A percentile compares a stretch with the other conserved stretches of the same genome.
These are phyloP conservation scores for Platichthys flesus DNA, from an alignment of 2,113 vertebrate species.

Conservation along the genomic window DNA sequence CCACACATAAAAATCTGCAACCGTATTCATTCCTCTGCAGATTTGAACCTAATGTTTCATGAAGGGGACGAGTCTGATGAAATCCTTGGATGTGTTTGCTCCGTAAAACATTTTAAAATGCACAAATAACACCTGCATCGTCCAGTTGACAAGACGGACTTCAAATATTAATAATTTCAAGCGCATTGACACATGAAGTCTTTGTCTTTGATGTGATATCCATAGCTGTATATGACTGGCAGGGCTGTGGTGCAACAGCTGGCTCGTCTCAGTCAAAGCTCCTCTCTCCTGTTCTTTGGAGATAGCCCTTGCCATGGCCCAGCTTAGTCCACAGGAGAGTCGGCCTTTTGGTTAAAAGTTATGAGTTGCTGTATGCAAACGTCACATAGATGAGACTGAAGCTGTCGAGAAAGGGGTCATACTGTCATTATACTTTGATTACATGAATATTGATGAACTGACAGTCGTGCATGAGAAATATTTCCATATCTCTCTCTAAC, in stretches of 20 bases:
- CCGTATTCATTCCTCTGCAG: neutral
- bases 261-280: conserved; percentile 40
- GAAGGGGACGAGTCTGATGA: too few species aligned
- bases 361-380: conserved; percentile 40
- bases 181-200: neutral
- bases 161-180: too few species aligned
- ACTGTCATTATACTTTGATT: too few species aligned
- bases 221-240: conserved; percentile 17
- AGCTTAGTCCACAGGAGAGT: conserved; percentile 47
- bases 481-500: too few species aligned
- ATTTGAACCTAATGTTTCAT: neutral
- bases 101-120: neutral
- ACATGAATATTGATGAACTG: too few species aligned
- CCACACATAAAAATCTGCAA: neutral
- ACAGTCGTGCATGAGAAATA: too few species aligned
- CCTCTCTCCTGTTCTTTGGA: conserved; percentile 30
- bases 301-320: conserved; percentile 73
- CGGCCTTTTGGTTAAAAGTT: conserved; percentile 34
- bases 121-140: neutral
- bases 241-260: conserved; percentile 23
- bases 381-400: conserved; percentile 37
- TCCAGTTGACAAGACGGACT: neutral
- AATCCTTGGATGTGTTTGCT: neutral
- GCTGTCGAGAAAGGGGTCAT: too few species aligned
- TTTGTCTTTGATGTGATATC: conserved; percentile 36